Evolutionary conservation across 1,140 invertebrate species (phyloP).

Genomic region (Drosophila suzukii): DNA sequence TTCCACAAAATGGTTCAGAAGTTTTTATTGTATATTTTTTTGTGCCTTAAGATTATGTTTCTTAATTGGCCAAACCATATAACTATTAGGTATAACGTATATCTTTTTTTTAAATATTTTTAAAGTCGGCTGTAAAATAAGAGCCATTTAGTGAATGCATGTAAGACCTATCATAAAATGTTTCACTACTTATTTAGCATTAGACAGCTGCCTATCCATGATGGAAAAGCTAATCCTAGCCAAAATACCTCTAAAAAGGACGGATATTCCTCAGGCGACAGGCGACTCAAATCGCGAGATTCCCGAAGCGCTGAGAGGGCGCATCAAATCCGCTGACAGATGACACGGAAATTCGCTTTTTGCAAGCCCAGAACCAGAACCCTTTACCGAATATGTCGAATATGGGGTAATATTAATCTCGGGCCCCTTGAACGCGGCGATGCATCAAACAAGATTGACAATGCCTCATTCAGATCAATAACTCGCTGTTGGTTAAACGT

Average conservation of each 20-base stretch:
- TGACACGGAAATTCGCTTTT: constrained; percentile 78
- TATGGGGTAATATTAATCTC: constrained; percentile 69
- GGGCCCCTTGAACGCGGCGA: constrained; percentile 31
- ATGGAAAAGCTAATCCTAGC: constrained; percentile 1
- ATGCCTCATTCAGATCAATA: constrained; percentile 74
- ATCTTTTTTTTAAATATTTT: too few species aligned
- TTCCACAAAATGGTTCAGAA: not conserved
- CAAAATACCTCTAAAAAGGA: constrained; percentile 2
- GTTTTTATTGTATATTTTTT: not conserved
- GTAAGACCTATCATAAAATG: not conserved
- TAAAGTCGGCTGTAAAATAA: not conserved
- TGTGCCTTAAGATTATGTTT: too few species aligned
- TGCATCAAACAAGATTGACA: constrained; percentile 79
- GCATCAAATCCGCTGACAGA: constrained; percentile 73
- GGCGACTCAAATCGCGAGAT: constrained; percentile 28
- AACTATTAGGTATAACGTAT: too few species aligned
- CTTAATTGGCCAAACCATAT: too few species aligned
- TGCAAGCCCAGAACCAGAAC: constrained; percentile 17
- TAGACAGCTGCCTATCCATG: not conserved
- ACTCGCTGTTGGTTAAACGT: constrained; percentile 41
- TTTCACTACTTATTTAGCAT: not conserved
- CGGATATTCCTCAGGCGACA: constrained; percentile 17
- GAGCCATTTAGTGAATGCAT: not conserved
- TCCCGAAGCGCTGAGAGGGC: constrained; percentile 25
- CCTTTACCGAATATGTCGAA: constrained; percentile 35